These are phyloP conservation scores for Acomys russatus DNA, from an alignment of 2,797 vertebrate species.

Conservation along the genomic window DNA sequence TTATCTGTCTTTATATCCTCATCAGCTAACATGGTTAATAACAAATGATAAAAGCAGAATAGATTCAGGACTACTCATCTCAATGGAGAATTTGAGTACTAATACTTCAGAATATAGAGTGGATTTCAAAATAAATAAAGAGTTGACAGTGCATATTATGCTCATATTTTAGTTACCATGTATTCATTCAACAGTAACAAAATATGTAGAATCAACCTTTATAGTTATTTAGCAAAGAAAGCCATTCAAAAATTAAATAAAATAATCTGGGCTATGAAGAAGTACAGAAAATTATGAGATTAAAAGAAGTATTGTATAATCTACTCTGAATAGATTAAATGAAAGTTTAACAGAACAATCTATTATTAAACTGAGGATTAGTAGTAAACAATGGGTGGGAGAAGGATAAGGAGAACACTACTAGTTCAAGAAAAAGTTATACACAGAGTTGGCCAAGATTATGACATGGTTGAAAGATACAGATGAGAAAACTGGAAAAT, in stretches of 20 bases:
- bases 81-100: background rate
- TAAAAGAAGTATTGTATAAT: background rate
- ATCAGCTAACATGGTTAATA: background rate
- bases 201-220: background rate
- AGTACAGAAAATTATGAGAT: background rate
- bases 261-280: background rate
- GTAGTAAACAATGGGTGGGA: background rate
- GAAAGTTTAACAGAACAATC: background rate
- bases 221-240: background rate
- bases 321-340: background rate
- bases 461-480: background rate
- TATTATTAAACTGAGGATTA: background rate
- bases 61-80: constrained; percentile 1
- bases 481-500: background rate
- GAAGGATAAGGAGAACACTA: background rate
- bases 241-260: background rate
- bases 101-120: background rate
- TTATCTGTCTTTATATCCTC: constrained; percentile 2
- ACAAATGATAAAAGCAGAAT: background rate
- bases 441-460: background rate
- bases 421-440: background rate
- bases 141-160: background rate
- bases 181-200: constrained; percentile 6
- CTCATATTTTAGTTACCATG: background rate
- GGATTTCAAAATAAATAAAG: background rate